These are phyloP conservation scores for Chaetodon trifascialis DNA, from an alignment of 2,113 vertebrate genomes.

Conservation along the genomic window DNA sequence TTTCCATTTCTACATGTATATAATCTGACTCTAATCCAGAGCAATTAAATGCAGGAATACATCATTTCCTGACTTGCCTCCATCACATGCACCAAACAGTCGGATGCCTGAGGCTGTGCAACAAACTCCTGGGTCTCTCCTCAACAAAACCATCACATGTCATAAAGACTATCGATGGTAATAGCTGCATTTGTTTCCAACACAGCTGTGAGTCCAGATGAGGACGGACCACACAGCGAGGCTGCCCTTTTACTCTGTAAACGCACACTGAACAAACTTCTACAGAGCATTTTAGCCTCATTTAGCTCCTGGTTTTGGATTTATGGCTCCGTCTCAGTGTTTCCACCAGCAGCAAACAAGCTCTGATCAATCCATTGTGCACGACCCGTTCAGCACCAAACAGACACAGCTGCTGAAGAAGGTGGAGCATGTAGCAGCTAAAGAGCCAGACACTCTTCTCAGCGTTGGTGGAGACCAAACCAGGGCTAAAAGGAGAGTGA, in stretches of 20 bases:
- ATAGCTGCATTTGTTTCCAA: conserved; percentile 32
- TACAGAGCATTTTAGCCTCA: neutral
- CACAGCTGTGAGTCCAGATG: conserved; percentile 43
- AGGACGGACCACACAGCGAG: conserved; percentile 55
- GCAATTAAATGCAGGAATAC: neutral
- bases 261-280: neutral
- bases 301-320: neutral
- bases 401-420: neutral
- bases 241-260: neutral
- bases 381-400: neutral
- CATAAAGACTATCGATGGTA: conserved; percentile 8
- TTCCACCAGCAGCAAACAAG: neutral
- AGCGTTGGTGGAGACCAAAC: conserved; percentile 4
- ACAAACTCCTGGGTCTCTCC: conserved; percentile 15
- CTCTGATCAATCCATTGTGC: neutral
- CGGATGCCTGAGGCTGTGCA: neutral
- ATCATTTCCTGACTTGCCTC: neutral
- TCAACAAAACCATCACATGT: conserved; percentile 26
- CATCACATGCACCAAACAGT: neutral
- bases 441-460: neutral
- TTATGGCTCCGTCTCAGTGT: neutral
- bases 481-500: neutral
- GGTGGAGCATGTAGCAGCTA: neutral
- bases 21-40: neutral
- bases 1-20: neutral